Conservation (phyloP, 2,113 vertebrate genomes). For the Oreochromis tanganicae region DNA sequence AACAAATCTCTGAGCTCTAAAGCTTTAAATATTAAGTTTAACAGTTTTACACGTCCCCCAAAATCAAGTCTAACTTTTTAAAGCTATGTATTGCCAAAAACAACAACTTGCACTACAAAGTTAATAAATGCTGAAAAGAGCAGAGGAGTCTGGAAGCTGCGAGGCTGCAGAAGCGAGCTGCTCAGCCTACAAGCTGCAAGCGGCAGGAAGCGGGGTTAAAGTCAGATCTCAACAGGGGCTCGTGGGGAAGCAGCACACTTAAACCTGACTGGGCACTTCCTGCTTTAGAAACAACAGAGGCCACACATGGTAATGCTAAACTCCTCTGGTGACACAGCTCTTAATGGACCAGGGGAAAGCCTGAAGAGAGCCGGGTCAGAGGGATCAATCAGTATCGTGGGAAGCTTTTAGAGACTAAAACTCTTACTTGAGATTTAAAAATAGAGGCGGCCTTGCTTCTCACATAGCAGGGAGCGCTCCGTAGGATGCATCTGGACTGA, state of each 20-base stretch:
- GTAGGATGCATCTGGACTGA: slow-evolving; percentile 37
- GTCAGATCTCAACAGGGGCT: slow-evolving; percentile 58
- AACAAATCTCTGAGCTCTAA: not conserved
- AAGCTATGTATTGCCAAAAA: not conserved
- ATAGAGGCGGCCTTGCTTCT: slow-evolving; percentile 41
- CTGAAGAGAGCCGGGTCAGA: slow-evolving; percentile 32
- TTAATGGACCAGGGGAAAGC: slow-evolving; percentile 63
- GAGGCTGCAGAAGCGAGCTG: not conserved
- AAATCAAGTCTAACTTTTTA: not conserved
- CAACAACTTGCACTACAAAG: not conserved
- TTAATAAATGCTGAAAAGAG: not conserved
- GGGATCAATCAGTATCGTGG: slow-evolving; percentile 69
- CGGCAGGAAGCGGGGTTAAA: slow-evolving; percentile 49
- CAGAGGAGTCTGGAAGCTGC: not conserved
- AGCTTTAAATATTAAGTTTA: not conserved
- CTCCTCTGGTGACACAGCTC: slow-evolving; percentile 56
- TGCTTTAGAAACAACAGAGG: slow-evolving; percentile 45
- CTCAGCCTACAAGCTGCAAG: not conserved
- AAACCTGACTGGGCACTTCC: slow-evolving; percentile 65
- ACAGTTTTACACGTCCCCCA: not conserved
- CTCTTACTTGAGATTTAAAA: slow-evolving; percentile 61
- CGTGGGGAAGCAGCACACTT: slow-evolving; percentile 37
- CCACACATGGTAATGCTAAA: slow-evolving; percentile 51
- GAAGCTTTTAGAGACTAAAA: slow-evolving; percentile 67
- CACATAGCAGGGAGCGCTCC: slow-evolving; percentile 29